Base-by-base conservation (phyloP, 1,140 invertebrate species). In the Zaprionus kolodkinae region DNA sequence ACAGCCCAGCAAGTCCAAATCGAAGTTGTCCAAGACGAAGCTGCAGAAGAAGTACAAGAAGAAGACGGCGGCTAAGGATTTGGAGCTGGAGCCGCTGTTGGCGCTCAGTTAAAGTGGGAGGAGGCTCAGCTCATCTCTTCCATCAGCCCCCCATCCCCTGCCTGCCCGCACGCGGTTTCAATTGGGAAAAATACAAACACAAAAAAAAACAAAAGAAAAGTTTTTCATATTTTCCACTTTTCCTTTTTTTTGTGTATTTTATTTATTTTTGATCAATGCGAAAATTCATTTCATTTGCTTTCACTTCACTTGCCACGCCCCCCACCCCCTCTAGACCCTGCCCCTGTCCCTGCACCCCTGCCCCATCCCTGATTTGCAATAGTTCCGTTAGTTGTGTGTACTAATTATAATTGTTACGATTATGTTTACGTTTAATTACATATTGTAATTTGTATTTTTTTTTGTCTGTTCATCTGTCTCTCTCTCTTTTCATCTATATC, bases 11-110 rank as follows among this genome's bases (percentile, higher is more conserved):
- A 94, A 95, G 73, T 92, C 93, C 12, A 95, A 95, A 69, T 93
- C 94, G 72, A 97, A 97, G 92, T 92, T 96, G 27, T 93, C 94
- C 12, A 95, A 95, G 80, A 93, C 95, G 36, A 94, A 94, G 91
- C 91, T 94, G 43, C 92, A 93, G 35, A 95, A 95, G 78, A 94
- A 95, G 38, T 94, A 94, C 56, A 95, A 94, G 93, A 91, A 94
- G 93, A 88, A 93, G 92, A 36, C 93, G 91, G 71, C 92, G 91
- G 73, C 93, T 80, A 91, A 94, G 91, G 74, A 83, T 63, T 35
- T 77, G 6, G 76, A 92, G 55, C 57, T 94, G 43, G 95, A 96
- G 86, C 95, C 95, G 0, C 83, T 96, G 13, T 88, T 96, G 67
- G 96, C 96, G 1, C 92, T 96, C 48, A 96, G 96, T 92, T 96